Conservation (phyloP, 2,113 vertebrate species). For the Leptobrachium ailaonicum region DNA sequence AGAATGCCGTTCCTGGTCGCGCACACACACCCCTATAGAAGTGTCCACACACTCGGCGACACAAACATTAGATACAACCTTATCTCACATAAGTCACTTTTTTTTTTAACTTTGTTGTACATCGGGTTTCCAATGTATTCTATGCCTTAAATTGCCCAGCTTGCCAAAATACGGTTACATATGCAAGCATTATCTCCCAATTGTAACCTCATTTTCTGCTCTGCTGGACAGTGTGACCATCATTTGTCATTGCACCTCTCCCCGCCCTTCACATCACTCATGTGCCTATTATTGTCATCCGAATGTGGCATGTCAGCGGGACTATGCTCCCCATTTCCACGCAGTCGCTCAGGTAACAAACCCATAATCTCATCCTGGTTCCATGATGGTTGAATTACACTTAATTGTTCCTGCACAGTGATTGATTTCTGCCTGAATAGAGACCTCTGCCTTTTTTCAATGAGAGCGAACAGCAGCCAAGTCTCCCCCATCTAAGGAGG, state of each 20-base stretch:
- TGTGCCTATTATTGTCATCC: slow-evolving; percentile 77
- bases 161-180: slow-evolving; percentile 90
- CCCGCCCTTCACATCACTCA: slow-evolving; percentile 72
- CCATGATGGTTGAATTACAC: slow-evolving; percentile 93
- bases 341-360: slow-evolving; percentile 95
- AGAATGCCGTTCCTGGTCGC: too few species aligned
- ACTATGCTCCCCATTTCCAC: slow-evolving; percentile 70
- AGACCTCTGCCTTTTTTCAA: slow-evolving; percentile 87
- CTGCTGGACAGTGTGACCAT: slow-evolving; percentile 88
- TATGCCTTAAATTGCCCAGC: slow-evolving; percentile 68
- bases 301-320: slow-evolving; percentile 79
- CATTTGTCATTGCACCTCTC: slow-evolving; percentile 80
- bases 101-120: slow-evolving; percentile 19
- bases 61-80: background rate
- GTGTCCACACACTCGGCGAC: too few species aligned
- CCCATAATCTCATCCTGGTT: slow-evolving; percentile 92
- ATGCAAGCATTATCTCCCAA: slow-evolving; percentile 96
- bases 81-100: slow-evolving; percentile 26
- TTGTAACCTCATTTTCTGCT: slow-evolving; percentile 97
- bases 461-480: slow-evolving; percentile 89
- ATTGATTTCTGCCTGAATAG: slow-evolving; percentile 97
- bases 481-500: slow-evolving; percentile 88
- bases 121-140: slow-evolving; percentile 48
- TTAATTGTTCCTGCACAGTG: slow-evolving; percentile 96
- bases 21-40: too few species aligned